A percentile compares a stretch with the other conserved stretches of the same genome.
phyloP scores from a whole-genome alignment of 2,113 vertebrate species.

The Bujurquina vittata region DNA sequence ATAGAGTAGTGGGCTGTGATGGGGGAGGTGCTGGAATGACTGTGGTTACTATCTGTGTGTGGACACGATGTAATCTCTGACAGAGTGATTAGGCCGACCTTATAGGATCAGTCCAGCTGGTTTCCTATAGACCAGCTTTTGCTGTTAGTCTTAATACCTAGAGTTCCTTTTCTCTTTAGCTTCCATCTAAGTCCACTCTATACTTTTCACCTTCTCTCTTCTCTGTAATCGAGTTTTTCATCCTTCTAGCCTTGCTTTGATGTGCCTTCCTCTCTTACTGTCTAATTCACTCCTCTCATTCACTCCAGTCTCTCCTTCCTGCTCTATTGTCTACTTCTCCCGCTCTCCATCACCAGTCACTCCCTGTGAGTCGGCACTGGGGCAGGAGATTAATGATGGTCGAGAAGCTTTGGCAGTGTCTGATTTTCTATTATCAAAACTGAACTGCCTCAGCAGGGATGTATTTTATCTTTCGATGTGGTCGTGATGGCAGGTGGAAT shows the following conservation, averaged over 20 bases:
- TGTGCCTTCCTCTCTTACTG: constrained; percentile 34
- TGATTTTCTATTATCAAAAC: constrained; percentile 78
- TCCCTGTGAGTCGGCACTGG: constrained; percentile 46
- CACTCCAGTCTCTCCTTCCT: constrained; percentile 36
- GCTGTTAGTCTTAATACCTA: constrained; percentile 25
- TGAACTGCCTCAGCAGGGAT: constrained; percentile 46
- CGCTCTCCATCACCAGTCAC: constrained; percentile 54
- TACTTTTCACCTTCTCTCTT: constrained; percentile 22
- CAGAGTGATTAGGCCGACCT: constrained; percentile 36
- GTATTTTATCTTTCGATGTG: constrained; percentile 59
- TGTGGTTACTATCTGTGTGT: constrained; percentile 56
- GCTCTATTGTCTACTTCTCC: constrained; percentile 43
- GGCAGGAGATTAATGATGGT: constrained; percentile 74
- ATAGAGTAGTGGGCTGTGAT: constrained; percentile 56
- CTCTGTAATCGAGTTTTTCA: constrained; percentile 48
- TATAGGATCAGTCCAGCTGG: constrained; percentile 21
- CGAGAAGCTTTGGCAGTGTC: constrained; percentile 65
- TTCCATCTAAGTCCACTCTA: constrained; percentile 13
- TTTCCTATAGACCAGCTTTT: constrained; percentile 22
- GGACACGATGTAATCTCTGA: constrained; percentile 53
- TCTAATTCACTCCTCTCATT: constrained; percentile 48
- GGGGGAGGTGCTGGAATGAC: constrained; percentile 35
- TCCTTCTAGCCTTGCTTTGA: constrained; percentile 36
- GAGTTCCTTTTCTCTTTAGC: constrained; percentile 36
- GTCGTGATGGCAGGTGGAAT: constrained; percentile 60